Evolutionary conservation across 2,888 invertebrate genomes (phyloP), one percentile per base, ranked within the genome.

Genomic region (Cenopis cana): DNA sequence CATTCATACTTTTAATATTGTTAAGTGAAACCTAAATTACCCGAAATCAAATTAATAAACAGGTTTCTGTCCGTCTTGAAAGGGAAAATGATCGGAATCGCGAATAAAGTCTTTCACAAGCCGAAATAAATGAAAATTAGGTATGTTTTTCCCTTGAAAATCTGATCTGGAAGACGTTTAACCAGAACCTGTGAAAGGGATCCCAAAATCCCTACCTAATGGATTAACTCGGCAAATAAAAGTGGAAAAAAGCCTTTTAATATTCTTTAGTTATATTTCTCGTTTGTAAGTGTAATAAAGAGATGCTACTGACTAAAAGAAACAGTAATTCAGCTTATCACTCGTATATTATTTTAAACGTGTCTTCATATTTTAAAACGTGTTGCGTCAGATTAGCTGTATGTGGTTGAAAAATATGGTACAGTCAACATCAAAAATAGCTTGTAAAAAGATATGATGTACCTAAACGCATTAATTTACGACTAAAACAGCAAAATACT

Each of bases 141-240:
- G 64, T 52, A 69, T 69, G 57, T 69, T 57, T 46, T 64, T 41
- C 57, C 29, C 36, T 69, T 10, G 11, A 64, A 69, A 69, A 69
- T 57, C 52, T 57, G 64, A 69, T 64, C 52, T 69, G 41, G 33
- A 69, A 69, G 64, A 64, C 57, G 33, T 64, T 69, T 46, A 57
- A 65, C 57, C 62, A 56, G 55, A 59, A 59, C 41, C 56, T 17
- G 11, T 64, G 62, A 69, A 64, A 50, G 52, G 62, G 50, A 52
- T 52, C 52, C 64, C 50, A 33, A 52, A 38, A 50, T 69, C 57
- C 64, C 50, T 33, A 52, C 52, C 64, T 69, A 69, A 69, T 69
- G 69, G 69, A 69, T 69, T 69, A 69, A 65, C 52, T 68, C 46
- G 11, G 64, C 36, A 36, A 38, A 54, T 61, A 68, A 61, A 68